Evolutionary conservation across 2,113 vertebrate genomes (phyloP).

Genomic region (Heptranchias perlo): DNA sequence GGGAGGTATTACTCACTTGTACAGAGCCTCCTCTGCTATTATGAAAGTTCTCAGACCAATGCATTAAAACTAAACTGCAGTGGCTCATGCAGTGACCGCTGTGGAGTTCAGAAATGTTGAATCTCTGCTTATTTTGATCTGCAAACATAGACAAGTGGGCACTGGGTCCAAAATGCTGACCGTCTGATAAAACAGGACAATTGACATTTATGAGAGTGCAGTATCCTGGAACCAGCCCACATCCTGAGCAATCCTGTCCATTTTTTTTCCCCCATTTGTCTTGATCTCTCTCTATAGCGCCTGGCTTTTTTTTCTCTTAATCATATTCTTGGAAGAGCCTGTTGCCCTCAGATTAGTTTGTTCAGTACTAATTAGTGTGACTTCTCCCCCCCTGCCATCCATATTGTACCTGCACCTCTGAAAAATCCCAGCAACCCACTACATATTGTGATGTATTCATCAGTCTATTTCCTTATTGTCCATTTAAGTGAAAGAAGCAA

Average conservation of each 20-base stretch:
- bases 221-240: neutral
- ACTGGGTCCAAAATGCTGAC: neutral
- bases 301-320: neutral
- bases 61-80: neutral
- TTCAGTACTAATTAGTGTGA: neutral
- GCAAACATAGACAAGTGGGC: neutral
- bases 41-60: neutral
- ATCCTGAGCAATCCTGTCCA: neutral
- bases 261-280: neutral
- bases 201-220: neutral
- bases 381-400: too few species aligned
- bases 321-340: neutral
- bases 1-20: neutral
- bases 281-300: neutral
- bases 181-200: neutral
- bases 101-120: neutral
- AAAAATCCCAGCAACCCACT: too few species aligned
- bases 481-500: too few species aligned
- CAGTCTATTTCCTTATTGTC: too few species aligned
- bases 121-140: neutral
- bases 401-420: too few species aligned
- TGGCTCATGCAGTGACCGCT: neutral
- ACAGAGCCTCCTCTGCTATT: neutral
- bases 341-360: neutral
- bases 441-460: too few species aligned